These are phyloP conservation scores for Cydia splendana DNA, from an alignment of 1,140 invertebrate genomes.

Conservation along the genomic window DNA sequence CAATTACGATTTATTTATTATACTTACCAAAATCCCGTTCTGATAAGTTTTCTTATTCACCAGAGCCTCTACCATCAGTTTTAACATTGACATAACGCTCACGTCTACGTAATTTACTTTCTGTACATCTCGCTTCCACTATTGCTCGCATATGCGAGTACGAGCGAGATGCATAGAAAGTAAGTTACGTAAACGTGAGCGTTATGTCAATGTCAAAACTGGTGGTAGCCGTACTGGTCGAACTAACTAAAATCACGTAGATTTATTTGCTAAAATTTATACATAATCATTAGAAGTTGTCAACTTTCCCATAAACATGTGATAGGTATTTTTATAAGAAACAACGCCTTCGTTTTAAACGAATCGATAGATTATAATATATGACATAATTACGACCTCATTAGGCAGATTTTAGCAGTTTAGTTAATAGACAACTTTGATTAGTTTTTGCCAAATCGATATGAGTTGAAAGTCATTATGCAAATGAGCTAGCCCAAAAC, in stretches of 20 bases:
- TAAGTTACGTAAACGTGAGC: no score
- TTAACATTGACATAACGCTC: no score
- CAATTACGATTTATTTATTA: no score
- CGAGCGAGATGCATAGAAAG: no score
- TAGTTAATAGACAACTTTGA: slow-evolving; percentile 23
- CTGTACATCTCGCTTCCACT: no score
- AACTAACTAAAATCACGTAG: background rate
- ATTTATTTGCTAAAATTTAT: background rate
- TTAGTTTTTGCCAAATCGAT: slow-evolving; percentile 25
- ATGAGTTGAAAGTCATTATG: slow-evolving; percentile 16
- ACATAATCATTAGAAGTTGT: background rate
- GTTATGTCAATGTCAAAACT: no score
- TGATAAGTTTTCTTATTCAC: background rate
- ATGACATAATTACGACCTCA: slow-evolving; percentile 28
- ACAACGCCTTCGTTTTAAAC: background rate
- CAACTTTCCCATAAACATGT: background rate
- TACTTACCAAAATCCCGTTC: no score
- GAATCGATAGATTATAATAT: slow-evolving; percentile 25
- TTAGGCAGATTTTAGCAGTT: slow-evolving; percentile 8
- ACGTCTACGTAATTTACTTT: no score
- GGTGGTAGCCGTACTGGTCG: no score
- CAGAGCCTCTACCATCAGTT: no score
- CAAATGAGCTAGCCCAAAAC: slow-evolving; percentile 11
- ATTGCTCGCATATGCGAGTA: no score
- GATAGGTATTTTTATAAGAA: background rate